Evolutionary conservation across 1,140 invertebrate genomes (phyloP), one percentile per base, ranked within the genome.

Genomic region (Adelges cooleyi): DNA sequence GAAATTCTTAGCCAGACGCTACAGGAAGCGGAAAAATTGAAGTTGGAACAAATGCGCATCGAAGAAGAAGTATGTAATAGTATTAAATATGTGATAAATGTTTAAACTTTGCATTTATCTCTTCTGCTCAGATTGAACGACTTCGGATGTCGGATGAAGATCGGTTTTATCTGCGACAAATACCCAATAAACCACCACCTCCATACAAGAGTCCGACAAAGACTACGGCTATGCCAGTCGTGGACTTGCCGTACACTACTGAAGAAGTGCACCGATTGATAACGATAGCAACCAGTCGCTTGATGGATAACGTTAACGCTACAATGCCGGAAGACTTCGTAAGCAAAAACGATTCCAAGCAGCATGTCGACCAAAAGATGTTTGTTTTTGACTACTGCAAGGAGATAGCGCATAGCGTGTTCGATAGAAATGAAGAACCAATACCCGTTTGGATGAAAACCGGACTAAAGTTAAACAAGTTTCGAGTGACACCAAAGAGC

Each of bases 21-120:
- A 46, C n/a, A 46, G 46, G 56, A 62, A 48, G 42, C 56, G n/a
- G 42, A 62, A 62, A 48, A 62, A 33, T n/a, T 62, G 33, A 62
- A 62, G 33, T 23, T 33, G 29, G 42, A 62, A 33, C 56, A 62
- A 29, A 48, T 33, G 1, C 56, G 13, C 5, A 33, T 62, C 17
- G 56, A 48, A 59, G n/a, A 59, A 59, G 42, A 62, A 62, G 56
- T 62, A 48, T 33, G 27, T 33, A 0, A n/a, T n/a, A n/a, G n/a
- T n/a, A n/a, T n/a, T n/a, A n/a, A n/a, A n/a, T 33, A 33, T 33
- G 11, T 33, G 29, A 33, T 33, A 33, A 33, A 33, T 33, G 29
- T 33, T 33, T 11, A 6, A 33, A 33, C 11, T 33, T 33, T 6
- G 5, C 29, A 33, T 33, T 48, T 33, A 2, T 46, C 1, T 44